A percentile compares a stretch with the other conserved stretches of the same genome.
Conservation (phyloP, 30 jellyfish, hydroid and myxozoan species). For the Aurelia coerulea region DNA sequence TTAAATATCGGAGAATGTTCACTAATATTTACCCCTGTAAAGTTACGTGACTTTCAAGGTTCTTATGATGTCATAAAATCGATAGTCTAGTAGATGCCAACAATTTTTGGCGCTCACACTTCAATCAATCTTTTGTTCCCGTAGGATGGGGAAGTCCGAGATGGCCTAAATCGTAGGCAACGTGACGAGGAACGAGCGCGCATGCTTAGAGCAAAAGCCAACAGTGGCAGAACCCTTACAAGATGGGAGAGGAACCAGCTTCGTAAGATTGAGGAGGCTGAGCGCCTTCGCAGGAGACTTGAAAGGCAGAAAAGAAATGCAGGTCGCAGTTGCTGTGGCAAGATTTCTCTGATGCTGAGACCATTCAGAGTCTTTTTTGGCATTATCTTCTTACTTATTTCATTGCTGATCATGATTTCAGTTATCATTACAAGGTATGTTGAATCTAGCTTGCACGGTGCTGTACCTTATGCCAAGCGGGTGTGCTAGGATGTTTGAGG, state of each 20-base stretch:
- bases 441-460: neutral
- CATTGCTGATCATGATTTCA: constrained; percentile 81
- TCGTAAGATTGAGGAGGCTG: constrained; percentile 85
- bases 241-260: constrained; percentile 89
- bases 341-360: constrained; percentile 44
- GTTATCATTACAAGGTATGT: constrained; percentile 77
- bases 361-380: constrained; percentile 91
- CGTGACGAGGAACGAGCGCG: constrained; percentile 85
- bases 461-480: neutral
- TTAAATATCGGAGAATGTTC: too few species aligned
- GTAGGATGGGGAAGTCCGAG: constrained; percentile 45
- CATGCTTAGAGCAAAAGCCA: constrained; percentile 87
- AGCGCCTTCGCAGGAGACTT: constrained; percentile 78
- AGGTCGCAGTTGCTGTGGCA: constrained; percentile 60
- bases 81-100: too few species aligned
- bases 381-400: constrained; percentile 42
- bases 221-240: constrained; percentile 84
- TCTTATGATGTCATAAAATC: too few species aligned
- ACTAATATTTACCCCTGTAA: too few species aligned
- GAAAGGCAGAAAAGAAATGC: constrained; percentile 61
- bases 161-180: constrained; percentile 75
- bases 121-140: neutral
- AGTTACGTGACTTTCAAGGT: too few species aligned
- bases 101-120: too few species aligned
- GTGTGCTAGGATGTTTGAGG: neutral